Base-by-base conservation (phyloP, 2,797 vertebrate species). In the Lepus townsendii region DNA sequence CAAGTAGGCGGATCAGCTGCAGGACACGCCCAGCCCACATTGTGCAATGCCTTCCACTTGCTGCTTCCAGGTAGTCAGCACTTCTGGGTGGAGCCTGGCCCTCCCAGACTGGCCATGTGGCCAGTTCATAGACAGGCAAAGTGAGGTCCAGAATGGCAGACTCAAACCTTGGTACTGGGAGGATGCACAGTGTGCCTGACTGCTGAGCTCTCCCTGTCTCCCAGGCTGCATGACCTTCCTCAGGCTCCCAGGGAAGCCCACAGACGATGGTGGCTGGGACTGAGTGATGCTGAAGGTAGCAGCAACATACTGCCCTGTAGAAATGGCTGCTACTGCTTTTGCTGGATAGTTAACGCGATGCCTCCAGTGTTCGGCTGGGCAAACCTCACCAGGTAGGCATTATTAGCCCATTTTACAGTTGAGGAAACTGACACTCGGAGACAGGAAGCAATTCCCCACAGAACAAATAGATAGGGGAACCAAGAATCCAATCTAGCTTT, bases 391-490 rank as follows among this genome's bases (percentile, higher is more conserved):
- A 72, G 1, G 26, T 65, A 35, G 38, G 50, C 63, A 80, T 14
- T 35, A 52, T 12, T 30, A 65, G 35, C 11, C 84, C 79, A 50
- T 42, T 84, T 93, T 75, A 89, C 12, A 71, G 26, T 24, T 71
- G 47, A 85, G 65, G 0, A 93, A 93, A 80, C 82, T 72, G 69
- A 91, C 79, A 19, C 17, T 88, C 50, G 71, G 77, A 50, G 19
- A 71, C 9, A 16, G n/a, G 8, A 72, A 77, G 24, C 13, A 7
- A 52, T 62, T 52, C 27, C 71, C 11, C 68, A 68, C 2, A 73
- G 62, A 85, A 24, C 5, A 7, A 91, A 19, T 38, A 54, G 65
- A 32, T 8, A 77, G 71, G 20, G 65, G 65, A 54, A 50, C 16
- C 42, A 87, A 47, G 32, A 63, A 65, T 32, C 13, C 8, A 22